These are phyloP conservation scores for Megalops atlanticus DNA, from an alignment of 2,113 vertebrate genomes.

Conservation along the genomic window DNA sequence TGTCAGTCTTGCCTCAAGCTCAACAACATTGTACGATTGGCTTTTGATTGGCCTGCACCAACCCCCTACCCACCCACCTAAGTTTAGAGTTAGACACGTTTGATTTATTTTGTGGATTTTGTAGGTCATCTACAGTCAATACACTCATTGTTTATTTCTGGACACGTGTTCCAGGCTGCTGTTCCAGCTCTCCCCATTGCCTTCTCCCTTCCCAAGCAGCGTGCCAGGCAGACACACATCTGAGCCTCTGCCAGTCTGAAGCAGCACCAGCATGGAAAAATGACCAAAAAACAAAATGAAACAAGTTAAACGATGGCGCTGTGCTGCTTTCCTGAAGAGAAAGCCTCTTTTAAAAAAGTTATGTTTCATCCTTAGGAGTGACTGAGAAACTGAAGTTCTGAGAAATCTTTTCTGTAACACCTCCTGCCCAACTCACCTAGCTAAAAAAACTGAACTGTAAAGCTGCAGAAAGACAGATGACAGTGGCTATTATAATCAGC, in stretches of 20 bases:
- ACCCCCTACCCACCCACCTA: no score
- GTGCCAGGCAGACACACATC: not conserved
- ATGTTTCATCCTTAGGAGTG: not conserved
- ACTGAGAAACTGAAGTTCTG: not conserved
- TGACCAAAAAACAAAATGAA: not conserved
- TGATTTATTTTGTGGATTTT: slow-evolving; percentile 59
- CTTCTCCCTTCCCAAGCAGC: slow-evolving; percentile 13
- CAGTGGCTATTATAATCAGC: no score
- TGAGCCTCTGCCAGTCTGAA: not conserved
- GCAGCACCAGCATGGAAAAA: no score
- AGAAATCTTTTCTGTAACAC: no score
- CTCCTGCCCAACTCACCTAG: no score
- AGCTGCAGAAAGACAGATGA: no score
- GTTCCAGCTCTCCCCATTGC: not conserved
- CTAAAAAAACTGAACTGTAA: no score
- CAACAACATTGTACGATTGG: no score
- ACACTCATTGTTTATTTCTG: slow-evolving; percentile 59
- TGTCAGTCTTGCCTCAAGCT: no score
- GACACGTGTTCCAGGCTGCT: slow-evolving; percentile 24
- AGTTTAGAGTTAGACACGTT: not conserved
- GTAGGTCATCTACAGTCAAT: slow-evolving; percentile 66
- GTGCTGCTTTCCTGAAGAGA: not conserved
- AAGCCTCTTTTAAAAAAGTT: not conserved
- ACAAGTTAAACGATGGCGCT: not conserved
- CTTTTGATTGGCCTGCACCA: not conserved